These are phyloP conservation scores for Archocentrus centrarchus DNA, from an alignment of 2,113 vertebrate species.

Conservation along the genomic window DNA sequence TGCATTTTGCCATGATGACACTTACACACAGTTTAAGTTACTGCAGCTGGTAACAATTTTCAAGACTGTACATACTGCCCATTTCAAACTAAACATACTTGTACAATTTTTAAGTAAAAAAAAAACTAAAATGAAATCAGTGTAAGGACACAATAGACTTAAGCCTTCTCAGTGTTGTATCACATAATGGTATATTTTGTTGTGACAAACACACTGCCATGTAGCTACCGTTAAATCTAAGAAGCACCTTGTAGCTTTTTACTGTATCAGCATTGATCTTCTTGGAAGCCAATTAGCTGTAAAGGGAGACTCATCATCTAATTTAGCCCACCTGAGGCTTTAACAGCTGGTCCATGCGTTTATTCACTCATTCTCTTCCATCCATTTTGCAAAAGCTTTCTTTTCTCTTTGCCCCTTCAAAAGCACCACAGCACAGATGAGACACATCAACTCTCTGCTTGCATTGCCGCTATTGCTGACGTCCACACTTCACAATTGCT, in stretches of 20 bases:
- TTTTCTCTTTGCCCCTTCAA: too few relatives aligned
- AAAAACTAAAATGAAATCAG: too few relatives aligned
- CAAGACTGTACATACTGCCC: neutral
- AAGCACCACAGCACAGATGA: neutral
- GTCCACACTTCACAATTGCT: too few relatives aligned
- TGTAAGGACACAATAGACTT: neutral
- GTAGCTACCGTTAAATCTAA: neutral
- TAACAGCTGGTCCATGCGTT: neutral
- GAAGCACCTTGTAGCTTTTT: neutral
- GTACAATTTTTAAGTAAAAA: neutral
- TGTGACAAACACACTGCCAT: neutral
- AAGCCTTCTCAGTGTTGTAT: neutral
- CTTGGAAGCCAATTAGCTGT: neutral
- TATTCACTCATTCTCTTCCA: neutral
- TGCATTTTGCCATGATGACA: neutral
- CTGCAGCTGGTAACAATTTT: neutral
- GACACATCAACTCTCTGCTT: neutral
- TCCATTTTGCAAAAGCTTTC: neutral
- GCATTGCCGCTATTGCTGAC: fast-evolving
- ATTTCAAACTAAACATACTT: neutral
- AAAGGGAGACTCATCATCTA: neutral
- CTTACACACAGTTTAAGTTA: neutral
- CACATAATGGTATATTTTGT: neutral
- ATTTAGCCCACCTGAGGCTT: neutral
- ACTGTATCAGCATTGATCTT: neutral